Evolutionary conservation across 2,797 vertebrate species (phyloP), one percentile per base, ranked within the genome.

Genomic region (Merluccius polli): DNA sequence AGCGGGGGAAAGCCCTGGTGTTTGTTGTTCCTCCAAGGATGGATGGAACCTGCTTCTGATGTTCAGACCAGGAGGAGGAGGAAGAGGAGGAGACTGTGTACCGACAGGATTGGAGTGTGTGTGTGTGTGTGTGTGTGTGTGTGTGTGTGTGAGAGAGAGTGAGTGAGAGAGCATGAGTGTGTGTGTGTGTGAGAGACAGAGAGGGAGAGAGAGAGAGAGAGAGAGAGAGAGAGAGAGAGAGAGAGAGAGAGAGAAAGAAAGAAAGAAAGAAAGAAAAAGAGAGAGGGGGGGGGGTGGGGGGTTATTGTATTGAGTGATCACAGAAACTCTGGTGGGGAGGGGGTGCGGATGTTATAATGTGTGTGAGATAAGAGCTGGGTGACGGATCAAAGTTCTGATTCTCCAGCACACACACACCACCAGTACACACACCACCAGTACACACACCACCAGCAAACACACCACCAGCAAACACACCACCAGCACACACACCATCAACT

Each of bases 131-230:
- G 71, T 13, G 11, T 18, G 24, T 21, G n/a, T 18, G 5, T 9
- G 31, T 18, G 44, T 41, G 29, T 48, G 38, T 16, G n/a, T 30
- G 36, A 16, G 27, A 24, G 36, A 48, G 38, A 24, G 10, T 93
- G 84, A 93, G 93, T 92, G 92, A 81, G 83, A n/a, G n/a, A n/a
- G n/a, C n/a, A n/a, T 84, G 84, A 78, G 86, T 89, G 86, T 84
- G 85, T 77, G 71, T 79, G 59, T 16, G 13, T 8, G 36, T 1
- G 12, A 15, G 41, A 15, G 12, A 44, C 12, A 44, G 12, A 44
- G 41, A 44, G 12, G 16, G 41, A 44, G 12, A 44, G 41, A 44
- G 12, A 44, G 41, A 44, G 8, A 44, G 41, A 44, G 12, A 44
- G 41, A 44, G 12, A 44, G 41, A 44, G 12, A 44, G 41, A 44